Evolutionary conservation across 2,797 vertebrate species (phyloP), one percentile per base, ranked within the genome.

Genomic region (Sphenopsis melanotis): DNA sequence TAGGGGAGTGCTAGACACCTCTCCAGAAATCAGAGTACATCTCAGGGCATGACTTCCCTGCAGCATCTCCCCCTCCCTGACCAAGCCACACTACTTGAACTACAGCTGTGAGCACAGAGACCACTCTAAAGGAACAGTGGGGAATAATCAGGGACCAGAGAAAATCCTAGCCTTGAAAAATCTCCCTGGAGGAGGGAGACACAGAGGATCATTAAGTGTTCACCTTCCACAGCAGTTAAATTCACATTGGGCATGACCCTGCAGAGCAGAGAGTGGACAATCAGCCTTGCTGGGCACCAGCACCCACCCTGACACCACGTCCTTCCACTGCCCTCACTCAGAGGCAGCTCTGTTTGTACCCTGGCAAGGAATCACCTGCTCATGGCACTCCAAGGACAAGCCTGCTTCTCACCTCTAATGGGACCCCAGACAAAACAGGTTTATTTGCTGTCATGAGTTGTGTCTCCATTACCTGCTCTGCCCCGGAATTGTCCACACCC

Each of bases 51-150:
- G 2, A n/a, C 49, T 26, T 55, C 63, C 30, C 46, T 68, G 37
- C 15, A 81, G 26, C 37, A 75, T 53, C 65, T 77, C 32, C 21
- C 49, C 69, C 21, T 90, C 19, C 37, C 65, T 71, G 37, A 37
- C 34, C 42, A 56, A 71, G 22, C 22, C 65, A 76, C 34, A 4
- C 21, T 22, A 8, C 30, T 44, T 56, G 41, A 79, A 2, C 6
- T 15, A 19, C 20, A 15, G 26, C 10, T 23, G 22, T 47, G 52
- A 83, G 64, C 59, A 71, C 30, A 34, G 12, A 41, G 4, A 37
- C 12, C 57, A 72, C 14, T 70, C n/a, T 52, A 22, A 69, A 71
- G 55, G 12, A 4, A 12, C 0, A 0, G 1, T 68, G 53, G 37
- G 37, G 29, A 74, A 52, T 32, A 29, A 26, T 37, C 55, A 69